Conservation (phyloP, 1,140 invertebrate genomes). For the Apis laboriosa region DNA sequence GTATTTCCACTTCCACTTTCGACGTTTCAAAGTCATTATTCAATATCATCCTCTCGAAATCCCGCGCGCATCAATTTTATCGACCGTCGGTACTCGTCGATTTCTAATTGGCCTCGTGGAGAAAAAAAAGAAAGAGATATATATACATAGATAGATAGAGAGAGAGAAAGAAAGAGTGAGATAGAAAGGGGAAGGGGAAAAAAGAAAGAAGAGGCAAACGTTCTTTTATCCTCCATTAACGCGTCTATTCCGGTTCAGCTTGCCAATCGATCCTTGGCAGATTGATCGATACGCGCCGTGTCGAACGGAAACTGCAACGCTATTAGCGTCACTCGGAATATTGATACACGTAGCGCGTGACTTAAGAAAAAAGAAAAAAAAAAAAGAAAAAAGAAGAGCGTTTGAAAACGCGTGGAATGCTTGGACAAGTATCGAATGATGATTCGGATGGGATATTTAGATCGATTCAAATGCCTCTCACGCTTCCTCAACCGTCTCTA, state of each 20-base stretch:
- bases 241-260: not conserved
- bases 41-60: no score
- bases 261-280: not conserved
- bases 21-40: not conserved
- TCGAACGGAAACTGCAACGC: conserved; percentile 1
- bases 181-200: not conserved
- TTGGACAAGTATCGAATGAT: no score
- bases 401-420: not conserved
- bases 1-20: no score
- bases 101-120: not conserved
- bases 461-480: not conserved
- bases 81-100: not conserved
- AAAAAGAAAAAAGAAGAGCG: no score
- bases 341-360: not conserved
- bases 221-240: not conserved
- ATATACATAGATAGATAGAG: no score
- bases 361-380: not conserved
- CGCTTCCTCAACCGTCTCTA: not conserved
- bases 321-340: conserved; percentile 5
- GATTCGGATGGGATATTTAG: not conserved
- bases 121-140: not conserved
- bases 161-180: no score
- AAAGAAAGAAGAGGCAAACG: not conserved
- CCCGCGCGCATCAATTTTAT: not conserved
- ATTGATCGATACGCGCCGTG: conserved; percentile 15